These are phyloP conservation scores for Tychaedon coryphoeus DNA, from an alignment of 2,113 vertebrate genomes.

Conservation along the genomic window DNA sequence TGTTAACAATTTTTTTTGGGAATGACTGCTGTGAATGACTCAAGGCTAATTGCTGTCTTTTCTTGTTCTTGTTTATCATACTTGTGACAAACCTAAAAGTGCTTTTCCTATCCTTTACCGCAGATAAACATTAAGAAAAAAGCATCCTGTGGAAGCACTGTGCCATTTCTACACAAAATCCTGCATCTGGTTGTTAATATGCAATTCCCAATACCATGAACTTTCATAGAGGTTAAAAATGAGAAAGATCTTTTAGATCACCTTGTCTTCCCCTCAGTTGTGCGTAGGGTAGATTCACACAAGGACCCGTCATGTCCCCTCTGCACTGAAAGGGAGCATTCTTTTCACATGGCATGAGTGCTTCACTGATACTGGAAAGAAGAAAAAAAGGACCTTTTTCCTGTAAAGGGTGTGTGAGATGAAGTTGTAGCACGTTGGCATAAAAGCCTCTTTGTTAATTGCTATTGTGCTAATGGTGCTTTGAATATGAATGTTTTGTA, in stretches of 20 bases:
- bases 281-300: not conserved
- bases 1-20: not conserved
- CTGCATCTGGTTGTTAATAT: not conserved
- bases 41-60: not conserved
- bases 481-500: conserved; percentile 43
- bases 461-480: conserved; percentile 31
- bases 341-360: conserved; percentile 5
- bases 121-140: not conserved
- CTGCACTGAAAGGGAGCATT: conserved; percentile 38
- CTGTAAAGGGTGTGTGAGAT: conserved; percentile 60
- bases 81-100: not conserved
- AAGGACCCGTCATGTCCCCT: not conserved
- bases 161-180: not conserved
- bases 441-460: conserved; percentile 76
- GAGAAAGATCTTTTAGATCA: conserved; percentile 16
- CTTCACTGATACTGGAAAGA: conserved; percentile 33
- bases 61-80: not conserved
- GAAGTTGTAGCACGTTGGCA: conserved; percentile 52
- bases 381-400: conserved; percentile 47
- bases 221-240: not conserved
- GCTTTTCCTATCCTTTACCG: not conserved
- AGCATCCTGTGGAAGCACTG: not conserved
- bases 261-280: not conserved
- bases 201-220: not conserved
- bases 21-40: not conserved